A percentile compares a stretch with the other conserved stretches of the same genome.
These are phyloP conservation scores for Zophobas morio DNA, from an alignment of 1,140 invertebrate genomes.

Conservation along the genomic window DNA sequence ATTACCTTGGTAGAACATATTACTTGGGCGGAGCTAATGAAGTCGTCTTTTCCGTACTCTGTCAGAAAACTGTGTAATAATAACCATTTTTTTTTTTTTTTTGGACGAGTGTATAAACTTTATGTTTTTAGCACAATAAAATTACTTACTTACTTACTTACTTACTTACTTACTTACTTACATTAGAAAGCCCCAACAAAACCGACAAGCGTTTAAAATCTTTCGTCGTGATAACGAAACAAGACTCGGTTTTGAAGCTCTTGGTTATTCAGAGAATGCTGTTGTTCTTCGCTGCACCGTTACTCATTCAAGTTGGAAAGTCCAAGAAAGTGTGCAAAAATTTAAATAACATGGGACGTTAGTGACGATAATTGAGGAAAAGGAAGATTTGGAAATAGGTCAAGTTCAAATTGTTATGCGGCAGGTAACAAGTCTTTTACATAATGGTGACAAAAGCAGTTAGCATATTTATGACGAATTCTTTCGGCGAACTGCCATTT, in stretches of 20 bases:
- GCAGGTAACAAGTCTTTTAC: conserved; percentile 37
- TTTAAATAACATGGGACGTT: conserved; percentile 2
- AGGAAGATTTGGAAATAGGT: conserved; percentile 14
- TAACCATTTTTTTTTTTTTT: too few relatives aligned
- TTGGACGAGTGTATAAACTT: too few relatives aligned
- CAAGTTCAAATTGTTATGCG: conserved; percentile 22
- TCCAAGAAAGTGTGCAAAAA: conserved; percentile 22
- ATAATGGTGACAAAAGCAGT: conserved; percentile 41
- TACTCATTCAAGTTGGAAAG: conserved; percentile 3
- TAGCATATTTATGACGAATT: conserved; percentile 43
- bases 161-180: too few relatives aligned
- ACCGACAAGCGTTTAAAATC: background rate
- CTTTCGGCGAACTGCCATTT: conserved; percentile 25
- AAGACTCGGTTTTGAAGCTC: too few relatives aligned
- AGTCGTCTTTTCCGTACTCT: too few relatives aligned
- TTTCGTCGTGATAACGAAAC: too few relatives aligned
- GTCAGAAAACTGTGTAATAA: too few relatives aligned
- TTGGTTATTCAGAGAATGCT: conserved; percentile 29
- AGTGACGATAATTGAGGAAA: conserved; percentile 7
- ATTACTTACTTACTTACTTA: too few relatives aligned
- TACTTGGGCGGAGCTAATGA: too few relatives aligned
- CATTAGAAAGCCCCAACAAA: conserved; percentile 7
- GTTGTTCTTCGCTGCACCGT: conserved; percentile 20
- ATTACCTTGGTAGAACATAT: too few relatives aligned
- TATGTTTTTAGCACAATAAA: too few relatives aligned